These are phyloP conservation scores for Fistularia tabacaria DNA, from an alignment of 2,797 vertebrate genomes.

Conservation along the genomic window DNA sequence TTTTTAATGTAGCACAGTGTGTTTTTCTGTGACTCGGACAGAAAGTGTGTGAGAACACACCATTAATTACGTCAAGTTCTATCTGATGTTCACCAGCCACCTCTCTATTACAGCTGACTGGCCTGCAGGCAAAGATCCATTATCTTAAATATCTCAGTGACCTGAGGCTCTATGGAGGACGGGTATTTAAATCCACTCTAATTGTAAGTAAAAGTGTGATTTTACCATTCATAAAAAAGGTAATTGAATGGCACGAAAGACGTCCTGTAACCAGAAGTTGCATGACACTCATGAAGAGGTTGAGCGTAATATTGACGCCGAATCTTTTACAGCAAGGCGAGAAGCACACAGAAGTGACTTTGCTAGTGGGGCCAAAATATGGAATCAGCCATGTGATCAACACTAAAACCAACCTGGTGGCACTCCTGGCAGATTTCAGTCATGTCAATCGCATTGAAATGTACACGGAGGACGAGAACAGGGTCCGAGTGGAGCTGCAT, in stretches of 20 bases:
- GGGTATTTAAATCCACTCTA: constrained; percentile 92
- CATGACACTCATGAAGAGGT: no score
- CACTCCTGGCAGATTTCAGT: constrained; percentile 96
- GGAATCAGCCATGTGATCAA: constrained; percentile 99
- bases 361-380: constrained; percentile 93
- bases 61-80: not conserved
- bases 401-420: constrained; percentile 96
- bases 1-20: not conserved
- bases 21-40: not conserved
- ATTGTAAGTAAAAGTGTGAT: constrained; percentile 78
- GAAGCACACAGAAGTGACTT: constrained; percentile 94
- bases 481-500: constrained; percentile 93
- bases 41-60: not conserved
- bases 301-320: not conserved
- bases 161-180: constrained; percentile 91
- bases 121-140: constrained; percentile 96
- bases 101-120: constrained; percentile 81
- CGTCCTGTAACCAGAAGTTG: no score
- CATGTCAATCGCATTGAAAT: constrained; percentile 98
- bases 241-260: no score
- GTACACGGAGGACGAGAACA: constrained; percentile 92
- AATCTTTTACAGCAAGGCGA: constrained; percentile 86
- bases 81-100: constrained; percentile 10
- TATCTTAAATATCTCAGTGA: constrained; percentile 99
- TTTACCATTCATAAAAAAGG: no score